A percentile compares a stretch with the other conserved stretches of the same genome.
These are phyloP conservation scores for Gallinago nigripennis DNA, from an alignment of 2,797 vertebrate genomes.

Conservation along the genomic window DNA sequence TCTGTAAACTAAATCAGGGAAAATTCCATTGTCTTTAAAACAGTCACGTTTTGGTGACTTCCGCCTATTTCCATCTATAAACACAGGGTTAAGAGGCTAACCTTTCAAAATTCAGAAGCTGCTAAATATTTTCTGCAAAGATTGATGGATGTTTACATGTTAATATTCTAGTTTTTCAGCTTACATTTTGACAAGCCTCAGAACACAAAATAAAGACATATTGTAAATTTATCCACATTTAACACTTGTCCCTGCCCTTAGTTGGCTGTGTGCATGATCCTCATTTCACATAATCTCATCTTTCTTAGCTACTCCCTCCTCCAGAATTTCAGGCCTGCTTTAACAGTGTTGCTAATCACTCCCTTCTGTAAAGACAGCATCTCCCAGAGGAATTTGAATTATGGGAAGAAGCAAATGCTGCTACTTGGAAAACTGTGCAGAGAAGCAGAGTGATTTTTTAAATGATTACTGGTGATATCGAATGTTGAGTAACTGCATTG, in stretches of 20 bases:
- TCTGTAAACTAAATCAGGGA: background rate
- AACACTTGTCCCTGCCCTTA: background rate
- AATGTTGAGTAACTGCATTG: background rate
- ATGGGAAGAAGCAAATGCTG: background rate
- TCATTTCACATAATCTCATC: background rate
- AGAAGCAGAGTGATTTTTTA: background rate
- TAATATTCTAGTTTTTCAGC: background rate
- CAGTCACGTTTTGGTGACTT: background rate
- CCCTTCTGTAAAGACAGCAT: background rate
- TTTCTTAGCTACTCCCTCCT: background rate
- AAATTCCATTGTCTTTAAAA: background rate
- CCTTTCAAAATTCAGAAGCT: background rate
- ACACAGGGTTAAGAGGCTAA: background rate
- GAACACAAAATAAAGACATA: background rate
- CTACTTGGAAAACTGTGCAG: background rate
- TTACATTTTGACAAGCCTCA: background rate
- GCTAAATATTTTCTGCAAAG: background rate
- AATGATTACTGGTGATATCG: conserved; percentile 10
- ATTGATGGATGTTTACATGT: background rate
- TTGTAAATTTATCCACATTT: background rate
- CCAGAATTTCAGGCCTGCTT: background rate
- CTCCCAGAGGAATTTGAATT: conserved; percentile 1
- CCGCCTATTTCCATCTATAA: background rate
- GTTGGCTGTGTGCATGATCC: background rate
- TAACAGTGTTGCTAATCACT: background rate